phyloP scores from a whole-genome alignment of 1,140 invertebrate genomes.

The Kradibia gibbosae region DNA sequence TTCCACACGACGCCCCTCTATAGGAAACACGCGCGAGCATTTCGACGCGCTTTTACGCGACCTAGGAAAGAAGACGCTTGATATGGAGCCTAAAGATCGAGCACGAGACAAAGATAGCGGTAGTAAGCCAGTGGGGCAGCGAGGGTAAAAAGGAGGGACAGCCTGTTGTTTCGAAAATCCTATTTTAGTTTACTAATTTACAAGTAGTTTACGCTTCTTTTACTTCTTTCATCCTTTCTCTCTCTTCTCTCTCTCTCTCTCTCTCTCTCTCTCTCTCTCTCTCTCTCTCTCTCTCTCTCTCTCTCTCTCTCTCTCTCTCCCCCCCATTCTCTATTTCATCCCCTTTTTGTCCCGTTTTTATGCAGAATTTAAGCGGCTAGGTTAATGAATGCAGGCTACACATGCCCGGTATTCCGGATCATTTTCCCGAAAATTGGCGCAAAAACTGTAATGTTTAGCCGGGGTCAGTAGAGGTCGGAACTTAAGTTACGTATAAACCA shows the following conservation, averaged over 20 bases:
- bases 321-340: not conserved
- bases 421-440: not conserved
- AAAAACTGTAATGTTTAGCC: not conserved
- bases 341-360: too few species aligned
- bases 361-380: not conserved
- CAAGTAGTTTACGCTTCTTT: not conserved
- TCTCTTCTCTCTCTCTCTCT: not conserved
- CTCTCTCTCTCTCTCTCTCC: too few species aligned
- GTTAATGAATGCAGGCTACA: slow-evolving; percentile 14
- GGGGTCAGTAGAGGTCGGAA: not conserved
- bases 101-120: too few species aligned
- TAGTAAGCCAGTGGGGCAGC: too few species aligned
- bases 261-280: slow-evolving; percentile 2
- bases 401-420: not conserved
- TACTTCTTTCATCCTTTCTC: not conserved
- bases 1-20: too few species aligned
- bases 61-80: slow-evolving; percentile 35
- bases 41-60: slow-evolving; percentile 10
- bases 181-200: slow-evolving; percentile 37
- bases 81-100: slow-evolving; percentile 6
- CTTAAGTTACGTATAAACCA: not conserved
- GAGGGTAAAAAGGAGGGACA: too few species aligned
- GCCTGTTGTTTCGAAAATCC: slow-evolving; percentile 39
- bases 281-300: not conserved
- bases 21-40: too few species aligned